phyloP scores from a whole-genome alignment of 1,140 invertebrate genomes.

The Drosophila orosa region DNA sequence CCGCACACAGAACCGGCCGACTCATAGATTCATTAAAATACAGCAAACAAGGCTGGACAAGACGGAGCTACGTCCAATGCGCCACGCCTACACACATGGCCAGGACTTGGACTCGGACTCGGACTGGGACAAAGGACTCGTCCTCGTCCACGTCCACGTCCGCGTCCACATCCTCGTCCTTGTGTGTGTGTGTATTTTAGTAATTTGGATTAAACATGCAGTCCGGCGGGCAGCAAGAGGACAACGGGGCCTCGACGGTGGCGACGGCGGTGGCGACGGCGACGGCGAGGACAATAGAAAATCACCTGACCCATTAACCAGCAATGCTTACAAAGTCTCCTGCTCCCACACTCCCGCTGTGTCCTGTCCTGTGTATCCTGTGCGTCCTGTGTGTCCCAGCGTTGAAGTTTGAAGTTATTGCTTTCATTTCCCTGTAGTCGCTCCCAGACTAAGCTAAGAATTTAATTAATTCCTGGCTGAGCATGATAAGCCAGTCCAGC shows the following conservation, averaged over 20 bases:
- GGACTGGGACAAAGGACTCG: constrained; percentile 35
- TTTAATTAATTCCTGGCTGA: constrained; percentile 70
- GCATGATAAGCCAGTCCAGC: constrained; percentile 32
- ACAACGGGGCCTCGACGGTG: constrained; percentile 25
- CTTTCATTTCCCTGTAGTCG: constrained; percentile 64
- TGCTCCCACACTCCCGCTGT: background rate
- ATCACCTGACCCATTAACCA: constrained; percentile 78
- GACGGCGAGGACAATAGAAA: constrained; percentile 76
- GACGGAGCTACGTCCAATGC: constrained; percentile 10
- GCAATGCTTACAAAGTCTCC: constrained; percentile 50
- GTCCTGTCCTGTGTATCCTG: background rate
- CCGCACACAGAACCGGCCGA: constrained; percentile 45
- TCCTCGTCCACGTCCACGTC: constrained; percentile 6
- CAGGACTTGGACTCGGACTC: background rate
- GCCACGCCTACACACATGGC: constrained; percentile 10
- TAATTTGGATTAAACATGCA: constrained; percentile 82
- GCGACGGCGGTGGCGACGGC: too few species aligned
- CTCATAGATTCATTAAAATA: constrained; percentile 55
- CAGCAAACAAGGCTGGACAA: constrained; percentile 47
- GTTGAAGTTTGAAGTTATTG: constrained; percentile 79
- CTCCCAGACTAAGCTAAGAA: constrained; percentile 69
- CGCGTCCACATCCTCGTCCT: constrained; percentile 1
- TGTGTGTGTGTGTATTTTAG: constrained; percentile 67
- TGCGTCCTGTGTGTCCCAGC: constrained; percentile 11
- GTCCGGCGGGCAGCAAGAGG: constrained; percentile 52